Evolutionary conservation across 2,113 vertebrate genomes (phyloP), one percentile per base, ranked within the genome.

Genomic region (Dicerorhinus sumatrensis): DNA sequence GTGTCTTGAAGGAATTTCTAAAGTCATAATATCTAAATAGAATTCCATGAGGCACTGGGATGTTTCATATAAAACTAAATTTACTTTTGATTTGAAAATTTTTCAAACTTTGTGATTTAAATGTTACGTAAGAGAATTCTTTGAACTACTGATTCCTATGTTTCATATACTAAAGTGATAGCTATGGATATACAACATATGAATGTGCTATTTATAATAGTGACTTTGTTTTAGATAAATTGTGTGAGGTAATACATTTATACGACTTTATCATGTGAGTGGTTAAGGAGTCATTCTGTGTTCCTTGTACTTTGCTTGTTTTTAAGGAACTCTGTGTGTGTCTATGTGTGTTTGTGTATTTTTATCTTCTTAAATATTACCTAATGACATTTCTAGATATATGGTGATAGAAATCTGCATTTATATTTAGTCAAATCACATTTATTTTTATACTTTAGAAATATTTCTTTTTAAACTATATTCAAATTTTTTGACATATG

Each of bases 331-430:
- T 54, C 4, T 58, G 0, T 51, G 11, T 84, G 2, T 75, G 29
- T 39, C 7, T 48, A 25, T 86, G 11, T 85, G 1, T 88, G 11
- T n/a, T 16, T 89, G 5, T 48, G 0, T 70, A 13, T 56, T 14
- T 93, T 60, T 83, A 42, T 67, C 39, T 96, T 90, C 65, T 92
- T 23, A 96, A 72, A 90, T 87, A 56, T 73, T 89, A 36, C 3
- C 5, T 80, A 88, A 56, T 39, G 63, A 2, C 18, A 86, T 85
- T 93, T 95, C 5, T 63, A 86, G 27, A 63, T 70, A 58, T 56
- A 39, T 75, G 8, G 2, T 96, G 20, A 70, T 72, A 48, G 18
- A 69, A 16, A 73, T 63, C 67, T 69, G 1, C 2, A 13, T 87
- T 87, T 82, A 27, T 56, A 21, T 75, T 89, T 67, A 63, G 17